Conservation (phyloP, 1,140 invertebrate genomes). For the Lepidurus packardi region DNA sequence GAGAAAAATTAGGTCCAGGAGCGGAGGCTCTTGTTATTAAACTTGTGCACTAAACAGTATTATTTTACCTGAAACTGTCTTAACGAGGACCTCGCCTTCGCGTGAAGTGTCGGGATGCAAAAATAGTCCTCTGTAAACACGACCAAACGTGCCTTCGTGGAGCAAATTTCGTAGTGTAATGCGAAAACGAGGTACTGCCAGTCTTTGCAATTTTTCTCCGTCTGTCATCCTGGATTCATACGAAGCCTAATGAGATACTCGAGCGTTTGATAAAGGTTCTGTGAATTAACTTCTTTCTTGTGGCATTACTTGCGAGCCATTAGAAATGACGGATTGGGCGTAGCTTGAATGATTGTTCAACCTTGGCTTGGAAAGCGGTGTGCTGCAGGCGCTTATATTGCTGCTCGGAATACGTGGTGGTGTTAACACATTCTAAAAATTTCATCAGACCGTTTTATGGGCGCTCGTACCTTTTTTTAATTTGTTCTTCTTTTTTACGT, state of each 20-base stretch:
- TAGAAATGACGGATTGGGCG: not conserved
- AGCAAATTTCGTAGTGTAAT: constrained; percentile 57
- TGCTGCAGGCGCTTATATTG: not conserved
- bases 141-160: constrained; percentile 76
- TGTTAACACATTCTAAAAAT: constrained; percentile 11
- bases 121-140: constrained; percentile 66
- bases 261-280: not conserved
- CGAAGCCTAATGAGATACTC: constrained; percentile 2
- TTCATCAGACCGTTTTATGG: not conserved
- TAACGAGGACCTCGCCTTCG: constrained; percentile 71
- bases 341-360: not conserved
- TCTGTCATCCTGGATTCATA: constrained; percentile 26
- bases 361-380: constrained; percentile 3
- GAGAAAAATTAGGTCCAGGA: not conserved
- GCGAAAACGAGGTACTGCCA: constrained; percentile 59
- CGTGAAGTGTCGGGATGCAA: constrained; percentile 49
- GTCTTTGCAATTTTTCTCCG: constrained; percentile 34
- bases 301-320: not conserved
- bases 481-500: not conserved
- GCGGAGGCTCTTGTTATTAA: not conserved
- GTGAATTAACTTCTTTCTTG: not conserved
- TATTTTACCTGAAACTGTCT: constrained; percentile 69
- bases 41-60: constrained; percentile 33
- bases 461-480: not conserved
- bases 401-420: not conserved